Evolutionary conservation across 2,888 invertebrate species (phyloP), one percentile per base, ranked within the genome.

Genomic region (Zeuzera pyrina): DNA sequence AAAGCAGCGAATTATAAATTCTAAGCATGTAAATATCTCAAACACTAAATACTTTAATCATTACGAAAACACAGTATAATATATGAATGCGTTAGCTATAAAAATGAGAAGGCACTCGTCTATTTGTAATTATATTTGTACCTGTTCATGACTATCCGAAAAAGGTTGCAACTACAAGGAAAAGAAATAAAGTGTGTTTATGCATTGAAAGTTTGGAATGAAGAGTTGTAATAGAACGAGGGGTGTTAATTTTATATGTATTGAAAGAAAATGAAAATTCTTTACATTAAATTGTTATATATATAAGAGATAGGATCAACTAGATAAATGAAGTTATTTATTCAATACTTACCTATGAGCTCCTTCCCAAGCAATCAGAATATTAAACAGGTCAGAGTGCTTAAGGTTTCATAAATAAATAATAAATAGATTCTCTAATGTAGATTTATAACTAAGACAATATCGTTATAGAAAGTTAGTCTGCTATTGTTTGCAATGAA

Each of bases 81-180:
- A 25, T 25, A 22, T n/a, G 22, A 25, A 25, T 25, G 12, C 13
- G 13, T 12, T 25, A 25, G 12, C 25, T 8, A n/a, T n/a, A 13
- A 25, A 25, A 12, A 25, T 6, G 4, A 13, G 43, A 62, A 64
- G 57, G 57, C 61, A 59, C 57, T 63, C 52, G 44, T 61, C 66
- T 74, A 79, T 66, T 74, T 67, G 71, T 60, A 49, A 60, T 61
- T 51, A 49, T 47, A 51, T 57, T 63, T 65, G 65, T 83, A 83
- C 83, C 83, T 83, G 83, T 63, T 83, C 73, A 62, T 83, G 77
- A 74, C 83, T 83, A 77, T 83, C 83, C 83, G 83, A 83, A 64
- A 72, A 83, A 65, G 83, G 83, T 74, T 78, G 78, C 72, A 83
- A 78, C 83, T 83, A 83, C 79, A 83, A 76, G 71, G 67, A 73